Evolutionary conservation across 2,113 vertebrate genomes (phyloP), one percentile per base, ranked within the genome.

Genomic region (Periophthalmodon schlosseri): DNA sequence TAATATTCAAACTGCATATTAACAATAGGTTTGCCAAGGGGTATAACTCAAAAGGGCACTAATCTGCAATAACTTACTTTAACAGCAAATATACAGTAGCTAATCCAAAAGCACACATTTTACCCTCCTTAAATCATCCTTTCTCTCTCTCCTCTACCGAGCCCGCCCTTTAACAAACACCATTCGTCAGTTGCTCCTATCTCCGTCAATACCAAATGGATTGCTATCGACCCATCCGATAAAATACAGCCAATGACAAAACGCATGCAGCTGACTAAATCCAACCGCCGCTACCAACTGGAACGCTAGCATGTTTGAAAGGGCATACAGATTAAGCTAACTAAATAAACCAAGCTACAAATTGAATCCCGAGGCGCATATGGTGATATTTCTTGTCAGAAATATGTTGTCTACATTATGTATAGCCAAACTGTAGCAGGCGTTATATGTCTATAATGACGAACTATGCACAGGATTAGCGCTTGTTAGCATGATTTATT

Each of bases 171-270:
- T 1, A 11, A 73, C 44, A 81, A 90, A 87, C 70, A 87, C 65
- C 61, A 87, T 89, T 87, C 81, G 86, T 91, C 87, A 88, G 47
- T 8, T 28, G 11, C 81, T 77, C 78, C 50, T 69, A 71, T 86
- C 77, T 69, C 57, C 74, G 84, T 90, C 89, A 79, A 86, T 91
- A 77, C 71, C 73, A 77, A 85, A 84, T 89, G 81, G 71, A 90
- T 86, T 87, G 79, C 69, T 24, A 88, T 89, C 54, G 81, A 88
- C 69, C 75, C 64, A 70, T 66, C 74, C 84, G 79, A 83, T 80
- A 78, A 85, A 87, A 85, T 76, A 89, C 28, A 44, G 81, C 82
- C 74, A 87, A 88, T 65, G 76, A 81, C 78, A 81, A 85, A 79
- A 65, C 34, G 66, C 70, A 72, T 57, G 36, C 28, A 73, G 72